Base-by-base conservation (phyloP, 2,113 vertebrate genomes). In the Scatophagus argus region DNA sequence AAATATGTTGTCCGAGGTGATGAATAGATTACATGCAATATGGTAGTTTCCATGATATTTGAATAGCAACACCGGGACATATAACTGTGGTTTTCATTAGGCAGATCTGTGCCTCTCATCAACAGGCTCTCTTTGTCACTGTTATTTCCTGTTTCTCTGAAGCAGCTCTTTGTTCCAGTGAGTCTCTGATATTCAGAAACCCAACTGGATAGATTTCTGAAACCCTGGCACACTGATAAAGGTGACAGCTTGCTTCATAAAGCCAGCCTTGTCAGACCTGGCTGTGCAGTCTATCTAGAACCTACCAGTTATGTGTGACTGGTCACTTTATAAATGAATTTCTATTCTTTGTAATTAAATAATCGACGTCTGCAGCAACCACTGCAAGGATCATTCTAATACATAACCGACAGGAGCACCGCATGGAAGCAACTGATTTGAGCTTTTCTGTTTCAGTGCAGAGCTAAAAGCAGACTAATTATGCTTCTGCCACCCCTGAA, bases 101-200 rank as follows among this genome's bases (percentile, higher is more conserved):
- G 68, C 80, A 73, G 77, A 82, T 88, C 82, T 84, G 85, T 63
- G 77, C 56, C 79, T 82, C 74, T 83, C 84, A 91, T 88, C 89
- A 87, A 90, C 82, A 91, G 84, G 82, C 89, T 81, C 79, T 89
- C 89, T 91, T 91, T 90, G 86, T 88, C 75, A 74, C 83, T 81
- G 80, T 87, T 88, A 88, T 87, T 91, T 92, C 90, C 91, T 91
- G 88, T 91, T 91, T 83, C 81, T 87, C 80, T 90, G 83, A 91
- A 88, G 83, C 80, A 86, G 74, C 85, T 91, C 90, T 91, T 91
- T 92, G 88, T 92, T 81, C 78, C 79, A 62, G 58, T 10, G 36
- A 87, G 77, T 77, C 79, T 87, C 87, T 91, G 88, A 91, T 90
- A 91, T 89, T 83, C 87, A 86, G 41, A 91, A 91, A 90, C 86